Evolutionary conservation across 2,113 vertebrate species (phyloP), one percentile per base, ranked within the genome.

Genomic region (Anser cygnoides): DNA sequence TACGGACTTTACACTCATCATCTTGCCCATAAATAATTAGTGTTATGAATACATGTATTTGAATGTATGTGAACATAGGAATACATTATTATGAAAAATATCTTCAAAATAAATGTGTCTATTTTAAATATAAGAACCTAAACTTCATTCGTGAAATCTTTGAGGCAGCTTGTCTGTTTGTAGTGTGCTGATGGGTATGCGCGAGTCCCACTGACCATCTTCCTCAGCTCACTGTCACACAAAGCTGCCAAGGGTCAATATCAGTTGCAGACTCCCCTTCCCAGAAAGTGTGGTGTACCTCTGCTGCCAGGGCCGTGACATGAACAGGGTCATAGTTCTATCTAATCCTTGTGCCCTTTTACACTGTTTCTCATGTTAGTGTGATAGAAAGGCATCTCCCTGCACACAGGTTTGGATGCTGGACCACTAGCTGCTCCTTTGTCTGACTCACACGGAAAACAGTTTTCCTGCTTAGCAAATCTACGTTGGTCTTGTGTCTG

Each of bases 401-500:
- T 37, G 52, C 17, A 35, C 25, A 16, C 21, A 52, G 25, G 31
- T 6, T 20, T 19, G 13, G 14, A 33, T 37, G 29, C 62, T 44
- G 52, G 21, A 29, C 25, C 43, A 9, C 14, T 62, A 54, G 19
- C 39, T 81, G 17, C 49, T 84, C 41, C 33, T 84, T 88, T 84
- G 54, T 33, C 76, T 28, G 11, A 29, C 50, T 74, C 19, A 26
- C 22, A 33, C 5, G 31, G 23, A 58, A 87, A 77, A 66, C 2
- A n/a, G 9, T 2, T n/a, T 79, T 79, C 4, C 25, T 73, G n/a
- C 33, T 61, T 52, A n/a, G n/a, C 76, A 80, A 91, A 35, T 39
- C 62, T 50, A 41, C 1, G 0, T 9, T 50, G 25, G 22, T 31
- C 23, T 76, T 4, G 0, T 46, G 13, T 68, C 49, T 90, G 25